Percentiles rank a stretch among this genome's conserved stretches.
Evolutionary conservation across 2,797 vertebrate species (phyloP).

Genomic region (Parambassis ranga): DNA sequence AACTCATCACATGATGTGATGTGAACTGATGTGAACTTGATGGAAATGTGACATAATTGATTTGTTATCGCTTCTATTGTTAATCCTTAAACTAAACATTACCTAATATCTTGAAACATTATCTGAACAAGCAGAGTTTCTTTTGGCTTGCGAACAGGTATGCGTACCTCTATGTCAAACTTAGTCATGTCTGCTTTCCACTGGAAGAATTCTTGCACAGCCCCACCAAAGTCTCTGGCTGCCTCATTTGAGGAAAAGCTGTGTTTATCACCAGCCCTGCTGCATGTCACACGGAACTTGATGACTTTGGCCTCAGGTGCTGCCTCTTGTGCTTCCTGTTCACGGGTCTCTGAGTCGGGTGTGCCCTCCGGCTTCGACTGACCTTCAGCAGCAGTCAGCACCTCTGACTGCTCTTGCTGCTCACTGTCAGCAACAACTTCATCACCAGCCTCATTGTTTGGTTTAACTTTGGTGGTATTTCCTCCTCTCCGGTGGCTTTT

Average conservation of each 20-base stretch:
- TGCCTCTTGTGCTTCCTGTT: conserved; percentile 44
- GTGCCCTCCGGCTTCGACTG: conserved; percentile 10
- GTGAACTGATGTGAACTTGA: too few species aligned
- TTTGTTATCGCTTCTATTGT: not conserved
- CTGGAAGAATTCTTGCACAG: conserved; percentile 93
- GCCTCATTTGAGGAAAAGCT: conserved; percentile 95
- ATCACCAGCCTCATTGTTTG: conserved; percentile 9
- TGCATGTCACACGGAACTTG: conserved; percentile 95
- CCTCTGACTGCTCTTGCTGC: conserved; percentile 26
- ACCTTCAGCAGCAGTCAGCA: conserved; percentile 43
- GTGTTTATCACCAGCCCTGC: conserved; percentile 92
- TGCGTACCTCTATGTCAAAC: conserved; percentile 94
- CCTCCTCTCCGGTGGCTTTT: conserved; percentile 81
- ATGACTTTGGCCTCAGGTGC: conserved; percentile 59
- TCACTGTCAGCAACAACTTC: conserved; percentile 3
- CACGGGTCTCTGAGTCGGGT: conserved; percentile 18
- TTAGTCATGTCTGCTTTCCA: conserved; percentile 99
- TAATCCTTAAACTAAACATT: conserved; percentile 1
- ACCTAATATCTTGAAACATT: not conserved
- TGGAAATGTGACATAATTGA: not conserved
- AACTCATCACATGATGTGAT: not conserved
- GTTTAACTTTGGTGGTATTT: conserved; percentile 50
- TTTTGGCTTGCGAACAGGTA: conserved; percentile 26
- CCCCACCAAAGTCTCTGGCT: conserved; percentile 95
- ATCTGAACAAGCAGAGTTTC: not conserved